These are phyloP conservation scores for Akabosia matsudoensis DNA, from an alignment of 1,140 invertebrate species.

Conservation along the genomic window DNA sequence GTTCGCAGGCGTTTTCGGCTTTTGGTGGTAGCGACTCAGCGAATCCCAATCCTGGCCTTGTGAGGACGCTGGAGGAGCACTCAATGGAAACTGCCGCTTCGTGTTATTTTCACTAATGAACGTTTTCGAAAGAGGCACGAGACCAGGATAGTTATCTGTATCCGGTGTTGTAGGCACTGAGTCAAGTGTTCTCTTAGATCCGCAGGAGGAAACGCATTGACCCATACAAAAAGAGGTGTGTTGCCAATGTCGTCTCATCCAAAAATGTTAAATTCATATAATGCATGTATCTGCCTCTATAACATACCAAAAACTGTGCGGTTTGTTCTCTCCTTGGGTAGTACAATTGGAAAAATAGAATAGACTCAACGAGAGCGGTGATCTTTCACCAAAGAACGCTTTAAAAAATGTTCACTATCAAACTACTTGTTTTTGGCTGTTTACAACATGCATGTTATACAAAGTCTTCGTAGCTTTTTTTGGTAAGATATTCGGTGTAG, in stretches of 20 bases:
- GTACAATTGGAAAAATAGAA: neutral
- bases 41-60: neutral
- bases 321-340: neutral
- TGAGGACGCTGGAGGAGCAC: no score
- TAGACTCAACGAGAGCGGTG: neutral
- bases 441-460: no score
- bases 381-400: no score
- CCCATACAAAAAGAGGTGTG: slow-evolving; percentile 37
- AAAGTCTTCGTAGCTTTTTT: no score
- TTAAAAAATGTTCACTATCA: no score
- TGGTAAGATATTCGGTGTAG: no score
- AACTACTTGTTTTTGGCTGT: no score
- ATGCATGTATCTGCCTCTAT: neutral
- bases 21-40: neutral
- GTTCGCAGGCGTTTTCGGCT: neutral
- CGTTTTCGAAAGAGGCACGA: neutral
- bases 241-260: slow-evolving; percentile 17
- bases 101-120: neutral
- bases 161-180: slow-evolving; percentile 36
- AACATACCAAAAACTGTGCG: no score
- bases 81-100: neutral
- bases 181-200: slow-evolving; percentile 35
- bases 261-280: slow-evolving; percentile 20
- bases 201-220: slow-evolving; percentile 40
- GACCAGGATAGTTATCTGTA: slow-evolving; percentile 24